phyloP scores from a whole-genome alignment of 1,140 invertebrate species.

The Diplogasteroides magnus region DNA sequence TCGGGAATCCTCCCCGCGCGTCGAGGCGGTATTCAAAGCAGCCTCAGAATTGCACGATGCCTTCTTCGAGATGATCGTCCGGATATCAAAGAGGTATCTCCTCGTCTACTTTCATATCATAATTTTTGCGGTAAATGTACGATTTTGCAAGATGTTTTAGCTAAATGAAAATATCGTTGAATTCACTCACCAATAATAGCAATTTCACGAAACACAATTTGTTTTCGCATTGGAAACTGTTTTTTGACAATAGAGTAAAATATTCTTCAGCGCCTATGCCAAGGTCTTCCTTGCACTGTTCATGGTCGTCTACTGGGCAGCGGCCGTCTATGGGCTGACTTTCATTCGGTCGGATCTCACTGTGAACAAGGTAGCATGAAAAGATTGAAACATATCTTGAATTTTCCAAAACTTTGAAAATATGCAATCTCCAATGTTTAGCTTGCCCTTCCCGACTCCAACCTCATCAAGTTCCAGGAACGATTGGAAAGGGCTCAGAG shows the following conservation, averaged over 20 bases:
- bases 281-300: neutral
- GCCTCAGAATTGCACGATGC: neutral
- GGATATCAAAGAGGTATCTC: neutral
- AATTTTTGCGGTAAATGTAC: no score
- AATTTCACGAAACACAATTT: no score
- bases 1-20: no score
- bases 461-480: neutral
- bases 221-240: no score
- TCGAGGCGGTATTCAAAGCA: neutral
- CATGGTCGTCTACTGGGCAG: neutral
- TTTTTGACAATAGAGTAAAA: no score
- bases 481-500: neutral
- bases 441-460: neutral
- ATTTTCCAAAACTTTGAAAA: neutral
- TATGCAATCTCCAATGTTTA: no score
- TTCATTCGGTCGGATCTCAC: neutral
- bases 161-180: no score
- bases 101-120: no score
- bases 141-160: no score
- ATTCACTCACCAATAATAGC: no score
- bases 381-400: neutral
- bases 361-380: neutral
- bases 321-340: neutral
- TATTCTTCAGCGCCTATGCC: neutral
- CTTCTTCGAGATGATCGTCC: neutral